phyloP scores from a whole-genome alignment of 2,113 vertebrate species.

The Rousettus leschenaultii region DNA sequence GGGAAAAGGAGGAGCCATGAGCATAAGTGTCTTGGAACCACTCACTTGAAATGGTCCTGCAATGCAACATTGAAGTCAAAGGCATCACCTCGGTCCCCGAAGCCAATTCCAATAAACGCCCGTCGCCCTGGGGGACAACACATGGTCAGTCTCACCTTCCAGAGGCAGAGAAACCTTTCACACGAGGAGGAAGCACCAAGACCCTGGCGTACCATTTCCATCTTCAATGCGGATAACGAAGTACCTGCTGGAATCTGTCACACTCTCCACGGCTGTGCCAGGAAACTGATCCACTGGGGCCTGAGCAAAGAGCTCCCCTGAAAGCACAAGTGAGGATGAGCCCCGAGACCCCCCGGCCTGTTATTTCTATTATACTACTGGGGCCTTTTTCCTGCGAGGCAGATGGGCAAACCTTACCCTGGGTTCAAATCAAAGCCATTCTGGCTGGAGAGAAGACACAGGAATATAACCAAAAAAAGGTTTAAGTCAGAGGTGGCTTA shows the following conservation, averaged over 20 bases:
- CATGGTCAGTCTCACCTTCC: neutral
- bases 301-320: constrained; percentile 97
- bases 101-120: constrained; percentile 95
- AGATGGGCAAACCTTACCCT: neutral
- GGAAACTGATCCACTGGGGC: constrained; percentile 95
- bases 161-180: neutral
- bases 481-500: neutral
- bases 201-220: constrained; percentile 83
- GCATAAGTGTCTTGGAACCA: neutral
- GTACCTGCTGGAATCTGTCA: constrained; percentile 95
- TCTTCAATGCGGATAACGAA: constrained; percentile 95
- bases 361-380: rapidly evolving
- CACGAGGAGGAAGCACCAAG: neutral
- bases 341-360: neutral
- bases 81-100: constrained; percentile 94
- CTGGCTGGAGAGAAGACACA: neutral
- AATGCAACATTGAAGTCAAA: constrained; percentile 98
- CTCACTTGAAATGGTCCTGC: constrained; percentile 99
- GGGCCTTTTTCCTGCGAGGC: neutral
- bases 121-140: constrained; percentile 86
- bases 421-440: neutral
- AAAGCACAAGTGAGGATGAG: neutral
- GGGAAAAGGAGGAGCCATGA: neutral
- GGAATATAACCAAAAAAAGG: neutral
- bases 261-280: constrained; percentile 87